Evolutionary conservation across 2,113 vertebrate genomes (phyloP).

Genomic region (Nyctibius bracteatus): DNA sequence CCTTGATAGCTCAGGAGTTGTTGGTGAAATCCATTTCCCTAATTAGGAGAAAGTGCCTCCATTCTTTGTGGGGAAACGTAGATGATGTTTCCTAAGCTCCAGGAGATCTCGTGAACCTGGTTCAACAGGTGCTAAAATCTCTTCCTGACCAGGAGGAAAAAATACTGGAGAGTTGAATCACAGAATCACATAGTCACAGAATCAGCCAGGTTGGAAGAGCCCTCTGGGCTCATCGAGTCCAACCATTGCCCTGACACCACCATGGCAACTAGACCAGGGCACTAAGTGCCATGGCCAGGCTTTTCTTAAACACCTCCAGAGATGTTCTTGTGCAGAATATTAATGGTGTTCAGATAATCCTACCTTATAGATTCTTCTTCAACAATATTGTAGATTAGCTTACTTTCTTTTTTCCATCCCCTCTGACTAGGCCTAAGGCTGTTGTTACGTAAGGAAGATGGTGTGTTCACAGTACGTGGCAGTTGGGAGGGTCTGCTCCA

Average conservation of each 20-base stretch:
- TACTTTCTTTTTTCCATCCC: no score
- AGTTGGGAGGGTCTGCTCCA: no score
- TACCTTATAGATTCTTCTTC: neutral
- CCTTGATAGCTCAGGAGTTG: neutral
- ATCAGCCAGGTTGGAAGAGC: no score
- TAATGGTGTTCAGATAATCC: neutral
- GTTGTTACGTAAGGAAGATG: neutral
- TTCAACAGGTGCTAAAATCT: neutral
- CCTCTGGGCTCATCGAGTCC: no score
- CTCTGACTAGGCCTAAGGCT: neutral
- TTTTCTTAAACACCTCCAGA: no score
- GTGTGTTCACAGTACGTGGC: neutral
- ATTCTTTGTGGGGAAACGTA: neutral
- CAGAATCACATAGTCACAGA: no score
- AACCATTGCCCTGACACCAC: no score
- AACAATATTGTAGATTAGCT: neutral
- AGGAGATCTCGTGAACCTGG: neutral
- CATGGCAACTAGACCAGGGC: no score
- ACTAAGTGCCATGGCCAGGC: no score
- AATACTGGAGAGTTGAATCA: no score
- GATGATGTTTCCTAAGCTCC: neutral
- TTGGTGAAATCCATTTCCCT: neutral
- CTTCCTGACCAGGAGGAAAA: neutral
- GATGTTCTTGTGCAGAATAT: neutral
- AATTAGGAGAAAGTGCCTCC: neutral